Evolutionary conservation across 2,888 invertebrate genomes (phyloP), one percentile per base, ranked within the genome.

Genomic region (Spisula subtruncata): DNA sequence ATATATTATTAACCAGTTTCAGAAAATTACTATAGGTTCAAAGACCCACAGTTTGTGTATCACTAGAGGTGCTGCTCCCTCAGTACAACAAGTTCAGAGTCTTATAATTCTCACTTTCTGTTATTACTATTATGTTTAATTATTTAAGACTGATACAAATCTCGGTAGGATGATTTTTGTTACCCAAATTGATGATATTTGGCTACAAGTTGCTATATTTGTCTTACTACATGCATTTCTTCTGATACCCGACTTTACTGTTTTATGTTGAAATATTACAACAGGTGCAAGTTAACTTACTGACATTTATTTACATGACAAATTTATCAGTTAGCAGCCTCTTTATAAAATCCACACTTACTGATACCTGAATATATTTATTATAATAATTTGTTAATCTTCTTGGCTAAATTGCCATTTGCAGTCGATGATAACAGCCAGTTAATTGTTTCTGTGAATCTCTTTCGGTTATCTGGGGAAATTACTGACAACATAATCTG

Each of bases 231-330:
- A n/a, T 66, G 60, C 60, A 66, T 66, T 4, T 66, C 25, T 25
- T 25, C n/a, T 25, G 25, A 66, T 66, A 25, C 25, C 25, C 25
- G 60, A 25, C 60, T 66, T n/a, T 25, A 66, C 20, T 41, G 41
- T 66, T 66, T 66, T 66, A n/a, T 66, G 60, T 66, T n/a, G 60
- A 66, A 66, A 25, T 5, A 66, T 25, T n/a, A 10, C 60, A 66
- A 25, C 60, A 66, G 60, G 60, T 66, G 60, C n/a, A 12, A 41
- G 2, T 41, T 66, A 1, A 66, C 25, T 66, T 66, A 66, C n/a
- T 66, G 60, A 66, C 60, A 66, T 66, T 66, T 66, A 66, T 66
- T 66, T 66, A 66, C 60, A 25, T 66, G 60, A 66, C 60, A 66
- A 66, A 66, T 66, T 66, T 66, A 66, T 66, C 60, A 25, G 60